phyloP scores from a whole-genome alignment of 1,140 invertebrate genomes.

The Nixonia krombeini region DNA sequence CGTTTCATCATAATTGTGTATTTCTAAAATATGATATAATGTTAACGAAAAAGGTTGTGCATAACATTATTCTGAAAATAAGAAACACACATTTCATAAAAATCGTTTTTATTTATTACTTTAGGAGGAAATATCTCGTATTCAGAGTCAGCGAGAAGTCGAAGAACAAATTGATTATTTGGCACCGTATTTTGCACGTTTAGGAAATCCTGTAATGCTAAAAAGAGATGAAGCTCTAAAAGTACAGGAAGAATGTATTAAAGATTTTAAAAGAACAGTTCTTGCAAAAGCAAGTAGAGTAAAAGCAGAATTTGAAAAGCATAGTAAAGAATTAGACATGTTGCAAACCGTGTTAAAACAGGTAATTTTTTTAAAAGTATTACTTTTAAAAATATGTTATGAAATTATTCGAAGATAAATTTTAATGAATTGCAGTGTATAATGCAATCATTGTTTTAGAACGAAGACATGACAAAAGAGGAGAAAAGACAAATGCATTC shows the following conservation, averaged over 20 bases:
- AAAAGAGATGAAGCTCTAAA: constrained; percentile 60
- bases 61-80: not conserved
- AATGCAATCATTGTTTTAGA: constrained; percentile 50
- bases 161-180: constrained; percentile 71
- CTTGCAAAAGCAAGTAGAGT: constrained; percentile 72
- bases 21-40: not conserved
- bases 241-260: constrained; percentile 70
- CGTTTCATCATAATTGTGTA: not conserved
- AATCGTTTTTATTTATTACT: constrained; percentile 2
- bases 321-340: constrained; percentile 30
- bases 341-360: constrained; percentile 44
- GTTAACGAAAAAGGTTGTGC: not conserved
- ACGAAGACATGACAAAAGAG: constrained; percentile 57
- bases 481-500: constrained; percentile 66
- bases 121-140: constrained; percentile 63
- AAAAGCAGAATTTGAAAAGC: constrained; percentile 70
- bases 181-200: constrained; percentile 73
- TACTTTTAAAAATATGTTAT: not conserved
- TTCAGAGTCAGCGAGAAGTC: constrained; percentile 55
- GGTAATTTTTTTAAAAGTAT: constrained; percentile 39
- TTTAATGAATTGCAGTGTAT: constrained; percentile 15
- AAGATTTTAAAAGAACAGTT: constrained; percentile 73
- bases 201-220: constrained; percentile 63
- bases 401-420: not conserved
- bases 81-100: not conserved